Base-by-base conservation (phyloP, 2,113 vertebrate species). In the Hemibagrus wyckioides region DNA sequence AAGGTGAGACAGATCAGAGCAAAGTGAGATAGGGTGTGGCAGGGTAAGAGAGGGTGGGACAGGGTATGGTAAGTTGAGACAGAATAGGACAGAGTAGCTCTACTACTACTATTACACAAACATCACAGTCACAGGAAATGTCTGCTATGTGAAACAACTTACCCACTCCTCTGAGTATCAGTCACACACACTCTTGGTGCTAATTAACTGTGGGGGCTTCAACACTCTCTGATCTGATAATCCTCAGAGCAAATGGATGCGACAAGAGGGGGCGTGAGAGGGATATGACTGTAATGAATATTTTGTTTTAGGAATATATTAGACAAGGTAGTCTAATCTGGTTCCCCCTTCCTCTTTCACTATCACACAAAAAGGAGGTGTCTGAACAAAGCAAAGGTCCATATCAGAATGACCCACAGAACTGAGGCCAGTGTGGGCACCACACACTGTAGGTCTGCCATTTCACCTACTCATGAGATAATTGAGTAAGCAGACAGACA, bases 151-250 rank as follows among this genome's bases (percentile, higher is more conserved):
- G 13, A 63, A 73, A 56, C 44, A 57, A 57, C 33, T 73, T 73
- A 52, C 85, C 63, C 63, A 59, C 77, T 71, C 33, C 41, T 50
- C 56, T 61, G 39, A 73, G 71, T 52, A 54, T 36, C 44, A 69
- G 52, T 71, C 79, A 86, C 36, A 56, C 25, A 33, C 85, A 75
- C 28, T 30, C 17, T 59, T 33, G 28, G 52, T 87, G 65, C 80
- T 87, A 87, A 82, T 87, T 82, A 80, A 59, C 39, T 82, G 67
- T 44, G 86, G 80, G 56, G 69, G 54, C 80, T 87, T 87, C 80
- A 83, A 44, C 52, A 87, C 56, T 9, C 28, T 52, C 67, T 83
- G 86, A 87, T 75, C 86, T 83, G 56, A 82, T 82, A 23, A 85
- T 63, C 39, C 84, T 7, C 19, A 48, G 73, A 48, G 71, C 30